Conservation (phyloP, 1,140 invertebrate genomes). For the Protaetia brevitarsis region DNA sequence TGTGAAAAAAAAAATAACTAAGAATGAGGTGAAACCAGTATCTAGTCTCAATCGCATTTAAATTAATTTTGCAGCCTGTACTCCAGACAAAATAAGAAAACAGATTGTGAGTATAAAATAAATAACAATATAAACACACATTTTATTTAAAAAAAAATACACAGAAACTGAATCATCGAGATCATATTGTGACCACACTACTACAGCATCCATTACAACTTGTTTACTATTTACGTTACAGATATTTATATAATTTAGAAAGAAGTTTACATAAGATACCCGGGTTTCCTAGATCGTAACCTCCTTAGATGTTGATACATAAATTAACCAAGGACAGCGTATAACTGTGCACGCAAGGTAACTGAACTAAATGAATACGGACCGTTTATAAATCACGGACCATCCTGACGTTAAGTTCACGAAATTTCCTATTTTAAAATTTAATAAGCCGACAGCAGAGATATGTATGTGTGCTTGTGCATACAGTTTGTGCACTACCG, state of each 20-base stretch:
- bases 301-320: background rate
- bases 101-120: too few species aligned
- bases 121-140: too few species aligned
- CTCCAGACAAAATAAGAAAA: too few species aligned
- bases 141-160: too few species aligned
- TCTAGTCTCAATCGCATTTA: too few species aligned
- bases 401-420: background rate
- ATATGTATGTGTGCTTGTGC: too few species aligned
- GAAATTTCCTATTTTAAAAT: background rate
- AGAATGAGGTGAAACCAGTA: too few species aligned
- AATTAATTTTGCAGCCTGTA: too few species aligned
- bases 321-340: background rate
- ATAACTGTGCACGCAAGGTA: background rate
- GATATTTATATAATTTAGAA: conserved; percentile 8
- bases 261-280: background rate
- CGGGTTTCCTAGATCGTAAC: background rate
- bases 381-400: background rate
- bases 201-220: background rate
- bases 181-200: conserved; percentile 8
- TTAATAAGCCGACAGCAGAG: background rate
- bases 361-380: background rate
- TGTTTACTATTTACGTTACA: background rate
- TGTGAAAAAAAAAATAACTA: too few species aligned
- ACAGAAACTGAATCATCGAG: too few species aligned
- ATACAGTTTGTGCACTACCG: too few species aligned